phyloP scores from a whole-genome alignment of 2,113 vertebrate species.

The Forbesichthys papilliferus region DNA sequence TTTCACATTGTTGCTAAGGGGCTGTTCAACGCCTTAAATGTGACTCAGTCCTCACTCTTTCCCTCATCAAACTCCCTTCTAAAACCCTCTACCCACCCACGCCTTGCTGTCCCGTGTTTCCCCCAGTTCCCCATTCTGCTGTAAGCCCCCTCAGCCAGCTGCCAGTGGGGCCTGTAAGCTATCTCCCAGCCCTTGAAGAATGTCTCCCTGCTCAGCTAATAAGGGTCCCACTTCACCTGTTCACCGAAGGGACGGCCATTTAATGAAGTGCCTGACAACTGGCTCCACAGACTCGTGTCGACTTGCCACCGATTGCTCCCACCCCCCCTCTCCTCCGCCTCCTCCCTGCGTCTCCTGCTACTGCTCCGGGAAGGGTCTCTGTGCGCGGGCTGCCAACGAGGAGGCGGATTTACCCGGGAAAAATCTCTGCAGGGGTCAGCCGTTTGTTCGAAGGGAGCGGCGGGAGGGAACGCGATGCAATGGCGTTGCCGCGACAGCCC shows the following conservation, averaged over 20 bases:
- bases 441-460: constrained; percentile 71
- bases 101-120: constrained; percentile 29
- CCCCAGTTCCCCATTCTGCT: constrained; percentile 20
- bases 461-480: constrained; percentile 42
- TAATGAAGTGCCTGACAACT: constrained; percentile 98
- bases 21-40: constrained; percentile 63
- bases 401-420: constrained; percentile 83
- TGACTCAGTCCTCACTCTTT: constrained; percentile 55
- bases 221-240: constrained; percentile 82
- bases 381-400: constrained; percentile 76
- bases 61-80: constrained; percentile 16
- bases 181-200: constrained; percentile 88
- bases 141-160: constrained; percentile 70
- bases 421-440: constrained; percentile 83
- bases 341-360: constrained; percentile 75
- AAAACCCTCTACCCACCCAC: constrained; percentile 14
- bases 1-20: constrained; percentile 75
- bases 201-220: constrained; percentile 94
- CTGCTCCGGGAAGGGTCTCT: constrained; percentile 58
- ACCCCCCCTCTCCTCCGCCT: constrained; percentile 52
- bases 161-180: constrained; percentile 81
- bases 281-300: constrained; percentile 80
- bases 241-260: constrained; percentile 89
- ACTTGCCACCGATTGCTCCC: constrained; percentile 62
- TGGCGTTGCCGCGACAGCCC: constrained; percentile 77